A percentile compares a stretch with the other conserved stretches of the same genome.
phyloP scores from a whole-genome alignment of 2,113 vertebrate genomes.

The Craseonycteris thonglongyai region DNA sequence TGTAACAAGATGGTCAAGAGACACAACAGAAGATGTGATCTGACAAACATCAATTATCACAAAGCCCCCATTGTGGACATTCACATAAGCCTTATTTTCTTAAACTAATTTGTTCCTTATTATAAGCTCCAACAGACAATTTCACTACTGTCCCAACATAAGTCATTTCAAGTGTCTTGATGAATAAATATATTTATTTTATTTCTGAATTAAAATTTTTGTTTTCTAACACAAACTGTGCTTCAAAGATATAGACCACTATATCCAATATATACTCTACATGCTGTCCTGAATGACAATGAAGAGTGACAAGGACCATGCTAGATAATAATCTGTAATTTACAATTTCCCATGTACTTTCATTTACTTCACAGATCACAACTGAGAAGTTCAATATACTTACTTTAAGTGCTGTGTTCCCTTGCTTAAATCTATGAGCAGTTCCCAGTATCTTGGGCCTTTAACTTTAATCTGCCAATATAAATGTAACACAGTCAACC shows the following conservation, averaged over 20 bases:
- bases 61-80: not conserved
- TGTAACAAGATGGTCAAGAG: not conserved
- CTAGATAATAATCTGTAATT: not conserved
- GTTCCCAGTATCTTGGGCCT: constrained; percentile 98
- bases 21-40: not conserved
- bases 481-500: constrained; percentile 47
- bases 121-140: not conserved
- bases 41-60: not conserved
- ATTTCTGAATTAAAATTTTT: constrained; percentile 16
- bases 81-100: not conserved
- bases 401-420: constrained; percentile 92
- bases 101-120: not conserved
- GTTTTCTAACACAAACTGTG: not conserved
- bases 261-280: not conserved
- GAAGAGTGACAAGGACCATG: not conserved
- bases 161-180: not conserved
- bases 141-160: not conserved
- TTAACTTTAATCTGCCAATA: constrained; percentile 92
- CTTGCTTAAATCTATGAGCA: constrained; percentile 92
- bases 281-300: not conserved
- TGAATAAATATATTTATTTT: not conserved
- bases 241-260: not conserved
- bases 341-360: not conserved
- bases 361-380: not conserved
- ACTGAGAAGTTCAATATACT: constrained; percentile 71